These are phyloP conservation scores for Lithobius niger DNA, from an alignment of 1,140 invertebrate genomes.

Conservation along the genomic window DNA sequence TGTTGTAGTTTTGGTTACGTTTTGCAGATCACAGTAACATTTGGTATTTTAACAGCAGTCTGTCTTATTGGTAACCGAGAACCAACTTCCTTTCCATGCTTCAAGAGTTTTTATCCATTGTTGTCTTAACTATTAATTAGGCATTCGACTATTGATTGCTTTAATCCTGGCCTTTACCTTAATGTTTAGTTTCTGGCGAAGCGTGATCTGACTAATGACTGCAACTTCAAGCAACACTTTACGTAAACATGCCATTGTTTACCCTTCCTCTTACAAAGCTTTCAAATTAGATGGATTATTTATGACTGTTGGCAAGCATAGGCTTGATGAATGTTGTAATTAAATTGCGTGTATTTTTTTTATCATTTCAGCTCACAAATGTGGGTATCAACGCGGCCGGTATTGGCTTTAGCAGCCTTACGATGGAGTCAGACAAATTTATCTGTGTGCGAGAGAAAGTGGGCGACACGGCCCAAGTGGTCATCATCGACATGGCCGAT, in stretches of 20 bases:
- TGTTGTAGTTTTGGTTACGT: too few species aligned
- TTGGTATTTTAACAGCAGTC: too few species aligned
- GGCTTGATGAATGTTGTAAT: not conserved
- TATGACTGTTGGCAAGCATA: conserved; percentile 3
- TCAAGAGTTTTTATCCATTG: too few species aligned
- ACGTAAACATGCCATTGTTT: not conserved
- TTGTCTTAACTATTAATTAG: too few species aligned
- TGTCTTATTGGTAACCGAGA: too few species aligned
- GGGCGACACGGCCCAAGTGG: conserved; percentile 92
- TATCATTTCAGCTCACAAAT: conserved; percentile 79
- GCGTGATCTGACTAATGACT: too few species aligned
- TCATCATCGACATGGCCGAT: conserved; percentile 96
- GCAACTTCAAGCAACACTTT: too few species aligned
- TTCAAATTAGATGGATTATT: conserved; percentile 5
- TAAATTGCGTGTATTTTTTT: conserved; percentile 16
- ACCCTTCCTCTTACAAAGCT: conserved; percentile 4
- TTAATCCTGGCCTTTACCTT: too few species aligned
- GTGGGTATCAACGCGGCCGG: conserved; percentile 95
- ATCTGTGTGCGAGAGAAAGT: conserved; percentile 99
- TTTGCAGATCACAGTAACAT: too few species aligned
- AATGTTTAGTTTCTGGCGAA: too few species aligned
- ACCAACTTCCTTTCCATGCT: too few species aligned
- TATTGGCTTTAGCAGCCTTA: conserved; percentile 97
- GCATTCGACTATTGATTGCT: too few species aligned
- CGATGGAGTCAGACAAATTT: conserved; percentile 99